phyloP scores from a whole-genome alignment of 2,113 vertebrate genomes.

The Oryzias celebensis region DNA sequence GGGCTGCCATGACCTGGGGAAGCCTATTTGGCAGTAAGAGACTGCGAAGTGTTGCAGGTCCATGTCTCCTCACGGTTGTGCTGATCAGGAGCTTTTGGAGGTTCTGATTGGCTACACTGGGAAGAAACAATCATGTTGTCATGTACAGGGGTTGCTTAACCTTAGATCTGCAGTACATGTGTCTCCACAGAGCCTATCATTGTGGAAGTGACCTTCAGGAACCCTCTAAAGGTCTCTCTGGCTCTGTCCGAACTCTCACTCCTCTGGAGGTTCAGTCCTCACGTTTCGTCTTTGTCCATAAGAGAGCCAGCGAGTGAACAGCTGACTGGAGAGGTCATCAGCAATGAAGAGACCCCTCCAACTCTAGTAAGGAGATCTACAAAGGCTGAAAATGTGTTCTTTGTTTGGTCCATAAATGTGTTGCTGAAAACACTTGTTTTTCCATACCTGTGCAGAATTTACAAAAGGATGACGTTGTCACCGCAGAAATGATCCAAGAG shows the following conservation, averaged over 20 bases:
- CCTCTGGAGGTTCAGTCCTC: slow-evolving; percentile 90
- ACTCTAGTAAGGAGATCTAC: neutral
- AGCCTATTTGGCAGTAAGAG: no score
- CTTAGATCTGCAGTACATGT: neutral
- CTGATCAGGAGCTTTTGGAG: no score
- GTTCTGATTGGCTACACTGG: no score
- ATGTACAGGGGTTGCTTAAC: no score
- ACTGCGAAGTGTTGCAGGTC: no score
- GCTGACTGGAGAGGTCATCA: slow-evolving; percentile 77
- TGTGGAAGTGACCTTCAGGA: slow-evolving; percentile 92
- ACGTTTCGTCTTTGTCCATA: slow-evolving; percentile 66
- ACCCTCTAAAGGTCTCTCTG: slow-evolving; percentile 92
- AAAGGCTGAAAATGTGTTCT: neutral
- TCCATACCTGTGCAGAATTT: slow-evolving; percentile 65
- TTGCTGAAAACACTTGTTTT: neutral
- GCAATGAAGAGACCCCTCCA: slow-evolving; percentile 72
- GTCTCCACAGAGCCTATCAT: slow-evolving; percentile 86
- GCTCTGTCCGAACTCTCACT: slow-evolving; percentile 87
- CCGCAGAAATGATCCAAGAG: slow-evolving; percentile 88
- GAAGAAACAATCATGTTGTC: no score
- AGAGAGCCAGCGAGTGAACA: slow-evolving; percentile 72
- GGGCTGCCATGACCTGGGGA: neutral
- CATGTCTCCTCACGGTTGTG: no score
- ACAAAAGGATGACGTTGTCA: slow-evolving; percentile 77
- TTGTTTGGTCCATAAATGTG: neutral